Conservation (phyloP, 1,140 invertebrate genomes). For the Drosophila prosaltans region DNA sequence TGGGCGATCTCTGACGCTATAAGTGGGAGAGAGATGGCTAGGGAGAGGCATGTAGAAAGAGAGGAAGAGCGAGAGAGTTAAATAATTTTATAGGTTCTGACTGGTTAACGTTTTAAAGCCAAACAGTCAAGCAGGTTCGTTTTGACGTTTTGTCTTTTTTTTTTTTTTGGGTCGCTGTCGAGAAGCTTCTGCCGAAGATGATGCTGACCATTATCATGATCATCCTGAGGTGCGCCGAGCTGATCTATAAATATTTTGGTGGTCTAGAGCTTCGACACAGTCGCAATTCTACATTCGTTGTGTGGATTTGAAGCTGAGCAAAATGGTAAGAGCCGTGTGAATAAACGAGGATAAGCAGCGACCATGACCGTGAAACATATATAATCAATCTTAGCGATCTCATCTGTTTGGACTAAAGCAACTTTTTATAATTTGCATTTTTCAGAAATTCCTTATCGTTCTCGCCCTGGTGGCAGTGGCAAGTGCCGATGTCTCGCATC, state of each 20-base stretch:
- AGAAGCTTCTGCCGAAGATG: slow-evolving; percentile 72
- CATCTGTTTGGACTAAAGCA: slow-evolving; percentile 22
- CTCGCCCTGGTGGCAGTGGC: slow-evolving; percentile 74
- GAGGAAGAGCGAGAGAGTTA: slow-evolving; percentile 6
- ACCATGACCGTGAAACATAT: slow-evolving; percentile 15
- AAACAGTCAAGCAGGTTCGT: slow-evolving; percentile 68
- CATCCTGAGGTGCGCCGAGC: slow-evolving; percentile 59
- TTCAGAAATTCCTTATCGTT: slow-evolving; percentile 74
- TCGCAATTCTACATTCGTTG: slow-evolving; percentile 75
- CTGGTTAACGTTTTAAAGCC: slow-evolving; percentile 49
- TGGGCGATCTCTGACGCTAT: slow-evolving; percentile 30
- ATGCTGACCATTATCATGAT: slow-evolving; percentile 40
- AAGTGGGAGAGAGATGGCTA: slow-evolving; percentile 63
- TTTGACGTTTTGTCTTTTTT: slow-evolving; percentile 12
- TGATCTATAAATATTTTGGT: slow-evolving; percentile 81
- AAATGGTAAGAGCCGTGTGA: slow-evolving; percentile 68
- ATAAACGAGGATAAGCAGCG: slow-evolving; percentile 34
- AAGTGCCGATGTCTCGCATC: slow-evolving; percentile 77
- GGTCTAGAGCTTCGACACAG: slow-evolving; percentile 63
- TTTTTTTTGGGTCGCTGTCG: slow-evolving; percentile 64
- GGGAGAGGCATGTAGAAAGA: slow-evolving; percentile 4
- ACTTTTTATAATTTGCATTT: slow-evolving; percentile 3
- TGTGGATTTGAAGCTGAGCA: slow-evolving; percentile 77
- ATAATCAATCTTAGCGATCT: slow-evolving; percentile 10
- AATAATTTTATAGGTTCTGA: slow-evolving; percentile 22